Conservation (phyloP, 2,797 vertebrate species). For the Amblyraja radiata region DNA sequence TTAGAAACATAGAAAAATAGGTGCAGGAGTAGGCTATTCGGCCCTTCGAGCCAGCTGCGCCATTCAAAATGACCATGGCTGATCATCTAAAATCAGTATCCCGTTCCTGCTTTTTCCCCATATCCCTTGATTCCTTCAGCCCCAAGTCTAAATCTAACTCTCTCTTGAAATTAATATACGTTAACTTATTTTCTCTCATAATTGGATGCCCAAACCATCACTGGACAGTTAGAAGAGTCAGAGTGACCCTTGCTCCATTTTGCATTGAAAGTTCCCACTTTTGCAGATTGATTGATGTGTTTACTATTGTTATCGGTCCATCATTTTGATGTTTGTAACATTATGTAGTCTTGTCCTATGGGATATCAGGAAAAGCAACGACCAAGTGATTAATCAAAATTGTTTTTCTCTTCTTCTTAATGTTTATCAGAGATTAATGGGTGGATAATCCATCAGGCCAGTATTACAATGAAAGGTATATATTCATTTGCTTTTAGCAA, state of each 20-base stretch:
- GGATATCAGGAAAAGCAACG: not conserved
- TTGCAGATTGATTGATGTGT: not conserved
- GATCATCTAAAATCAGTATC: too few species aligned
- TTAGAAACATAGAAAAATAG: too few species aligned
- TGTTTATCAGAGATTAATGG: not conserved
- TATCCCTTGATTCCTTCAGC: too few species aligned
- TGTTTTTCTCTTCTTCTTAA: not conserved
- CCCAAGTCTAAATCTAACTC: too few species aligned
- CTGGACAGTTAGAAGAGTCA: not conserved
- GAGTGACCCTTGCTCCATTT: not conserved
- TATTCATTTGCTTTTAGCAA: not conserved
- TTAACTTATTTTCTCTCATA: not conserved
- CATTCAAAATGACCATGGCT: too few species aligned
- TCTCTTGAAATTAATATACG: too few species aligned
- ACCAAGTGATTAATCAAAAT: constrained; percentile 2
- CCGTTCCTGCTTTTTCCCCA: too few species aligned
- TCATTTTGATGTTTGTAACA: not conserved
- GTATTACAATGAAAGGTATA: not conserved
- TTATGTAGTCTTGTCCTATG: not conserved
- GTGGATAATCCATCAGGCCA: not conserved
- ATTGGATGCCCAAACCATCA: not conserved
- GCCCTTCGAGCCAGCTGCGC: too few species aligned
- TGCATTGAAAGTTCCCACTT: not conserved
- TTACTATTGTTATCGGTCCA: not conserved
- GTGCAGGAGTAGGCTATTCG: too few species aligned